Evolutionary conservation across 2,113 vertebrate species (phyloP), one percentile per base, ranked within the genome.

Genomic region (Peucedramus taeniatus): DNA sequence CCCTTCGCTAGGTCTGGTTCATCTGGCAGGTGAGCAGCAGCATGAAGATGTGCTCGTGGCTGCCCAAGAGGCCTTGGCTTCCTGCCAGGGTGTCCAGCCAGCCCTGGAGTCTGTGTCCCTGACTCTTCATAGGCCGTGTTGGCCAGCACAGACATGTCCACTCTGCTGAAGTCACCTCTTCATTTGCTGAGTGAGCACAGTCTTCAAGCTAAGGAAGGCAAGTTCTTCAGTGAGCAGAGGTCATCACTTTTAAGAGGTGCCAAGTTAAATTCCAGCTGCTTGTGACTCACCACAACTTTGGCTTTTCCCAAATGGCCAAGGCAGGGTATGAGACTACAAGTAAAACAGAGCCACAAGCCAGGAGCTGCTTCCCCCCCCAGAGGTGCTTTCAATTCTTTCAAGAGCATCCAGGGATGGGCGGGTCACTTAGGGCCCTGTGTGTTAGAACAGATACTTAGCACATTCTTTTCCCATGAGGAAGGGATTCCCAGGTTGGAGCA

Each of bases 131-230:
- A 28, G 30, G 22, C 44, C 0, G 0, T 31, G 50, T 21, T 85
- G 53, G 35, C 21, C 69, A 92, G 26, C 27, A 47, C 0, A 0
- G 83, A 22, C 33, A 37, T 1, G 4, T 57, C 35, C 37, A 49
- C 35, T 24, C 18, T 37, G n/a, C 63, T 50, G 54, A 56, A 53
- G 24, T 51, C 72, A 83, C 35, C 50, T 49, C 80, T 81, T 86
- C 68, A 56, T 78, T 49, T 81, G 24, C 53, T 79, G 39, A n/a
- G 33, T 27, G 85, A 85, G 85, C 22, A 39, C 7, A 37, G 27
- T 12, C 6, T 61, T 37, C 0, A 3, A 30, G 40, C 28, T 60
- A 42, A 86, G 30, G 27, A 72, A 77, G 27, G 45, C 0, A 0
- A 70, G 30, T 8, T 40, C n/a, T 85, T 57, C 37, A 30, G 12